Percentiles rank a stretch among this genome's conserved stretches.
Conservation (phyloP, 2,888 invertebrate genomes). For the Acanthosepion lycidas region DNA sequence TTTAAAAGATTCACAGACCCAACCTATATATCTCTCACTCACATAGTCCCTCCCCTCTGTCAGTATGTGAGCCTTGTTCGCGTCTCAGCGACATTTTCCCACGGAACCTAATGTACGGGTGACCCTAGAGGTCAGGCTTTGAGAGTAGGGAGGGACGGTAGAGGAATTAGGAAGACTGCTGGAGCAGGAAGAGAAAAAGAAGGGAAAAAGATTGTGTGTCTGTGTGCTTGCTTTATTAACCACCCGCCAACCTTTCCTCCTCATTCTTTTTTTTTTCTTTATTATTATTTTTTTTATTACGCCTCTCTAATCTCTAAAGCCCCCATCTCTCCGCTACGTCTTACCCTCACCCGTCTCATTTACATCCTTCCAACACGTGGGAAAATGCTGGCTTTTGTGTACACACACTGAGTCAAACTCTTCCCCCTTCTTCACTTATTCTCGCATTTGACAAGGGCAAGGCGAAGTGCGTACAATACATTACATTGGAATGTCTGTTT, state of each 20-base stretch:
- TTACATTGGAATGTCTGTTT: not conserved
- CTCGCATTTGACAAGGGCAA: conserved; percentile 4
- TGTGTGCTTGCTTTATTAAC: not conserved
- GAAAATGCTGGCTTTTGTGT: conserved; percentile 13
- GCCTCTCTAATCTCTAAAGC: not conserved
- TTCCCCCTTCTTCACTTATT: not conserved
- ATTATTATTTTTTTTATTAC: not conserved
- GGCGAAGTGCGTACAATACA: not conserved
- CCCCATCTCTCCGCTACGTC: not conserved
- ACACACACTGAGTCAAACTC: not conserved
- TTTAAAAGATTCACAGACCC: not conserved
- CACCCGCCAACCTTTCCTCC: no score
- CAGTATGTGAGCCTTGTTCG: not conserved
- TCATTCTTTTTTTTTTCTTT: not conserved
- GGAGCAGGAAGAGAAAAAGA: conserved; percentile 16
- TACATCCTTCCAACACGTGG: conserved; percentile 33
- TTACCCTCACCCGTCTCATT: conserved; percentile 5
- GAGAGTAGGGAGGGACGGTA: not conserved
- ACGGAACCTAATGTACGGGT: not conserved
- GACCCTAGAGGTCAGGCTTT: conserved; percentile 47
- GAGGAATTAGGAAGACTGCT: conserved; percentile 44
- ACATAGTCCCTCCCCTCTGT: not conserved
- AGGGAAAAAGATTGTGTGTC: not conserved
- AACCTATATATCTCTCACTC: conserved; percentile 40
- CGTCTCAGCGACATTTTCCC: conserved; percentile 23